phyloP scores from a whole-genome alignment of 2,888 invertebrate species.

The Mechanitis messenoides region DNA sequence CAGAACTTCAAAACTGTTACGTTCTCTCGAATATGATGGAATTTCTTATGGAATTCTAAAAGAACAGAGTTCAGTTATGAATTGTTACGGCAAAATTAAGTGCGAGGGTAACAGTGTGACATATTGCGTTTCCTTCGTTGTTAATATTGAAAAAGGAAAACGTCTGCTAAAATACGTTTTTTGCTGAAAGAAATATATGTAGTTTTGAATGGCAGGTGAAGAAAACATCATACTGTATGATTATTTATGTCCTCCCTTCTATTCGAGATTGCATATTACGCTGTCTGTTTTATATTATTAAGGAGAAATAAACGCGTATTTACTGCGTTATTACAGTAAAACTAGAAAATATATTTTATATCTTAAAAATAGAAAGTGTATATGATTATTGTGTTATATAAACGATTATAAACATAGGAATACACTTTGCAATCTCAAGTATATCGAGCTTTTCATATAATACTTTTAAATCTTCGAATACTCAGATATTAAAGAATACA shows the following conservation, averaged over 20 bases:
- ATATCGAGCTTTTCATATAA: conserved; percentile 4
- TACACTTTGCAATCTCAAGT: background rate
- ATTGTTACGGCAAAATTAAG: conserved; percentile 21
- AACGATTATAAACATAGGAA: background rate
- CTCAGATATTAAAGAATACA: conserved; percentile 9
- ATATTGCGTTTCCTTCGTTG: conserved; percentile 24
- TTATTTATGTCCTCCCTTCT: background rate
- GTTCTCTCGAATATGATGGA: conserved; percentile 5
- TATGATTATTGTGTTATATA: background rate
- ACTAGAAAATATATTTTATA: too few relatives aligned
- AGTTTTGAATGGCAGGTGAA: conserved; percentile 5
- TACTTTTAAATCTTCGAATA: conserved; percentile 3
- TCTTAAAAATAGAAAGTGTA: background rate
- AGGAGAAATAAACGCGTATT: too few relatives aligned
- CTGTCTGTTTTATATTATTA: background rate
- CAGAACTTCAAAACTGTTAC: conserved; percentile 32
- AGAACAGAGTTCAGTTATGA: conserved; percentile 15
- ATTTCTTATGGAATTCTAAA: background rate
- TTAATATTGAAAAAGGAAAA: conserved; percentile 20
- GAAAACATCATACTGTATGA: background rate
- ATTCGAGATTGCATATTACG: background rate
- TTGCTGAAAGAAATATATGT: conserved; percentile 2
- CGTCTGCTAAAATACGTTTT: conserved; percentile 2
- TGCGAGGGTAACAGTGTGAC: conserved; percentile 22
- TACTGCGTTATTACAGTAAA: too few relatives aligned